These are phyloP conservation scores for Chymomyza fuscimana DNA, from an alignment of 2,888 invertebrate genomes.

Conservation along the genomic window DNA sequence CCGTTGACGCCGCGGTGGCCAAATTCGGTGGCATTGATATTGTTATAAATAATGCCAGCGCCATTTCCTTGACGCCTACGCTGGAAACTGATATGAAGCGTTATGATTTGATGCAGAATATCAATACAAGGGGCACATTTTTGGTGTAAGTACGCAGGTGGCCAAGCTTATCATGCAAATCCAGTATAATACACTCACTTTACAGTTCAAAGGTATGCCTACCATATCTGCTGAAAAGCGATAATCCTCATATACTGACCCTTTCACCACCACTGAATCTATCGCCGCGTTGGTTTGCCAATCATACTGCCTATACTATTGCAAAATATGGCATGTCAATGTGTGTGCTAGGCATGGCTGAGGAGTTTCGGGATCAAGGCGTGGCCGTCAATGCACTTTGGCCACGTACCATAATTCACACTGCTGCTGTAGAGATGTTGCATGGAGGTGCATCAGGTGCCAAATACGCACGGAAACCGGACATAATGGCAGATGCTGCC, in stretches of 20 bases:
- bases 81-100: slow-evolving; percentile 94
- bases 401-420: slow-evolving; percentile 95
- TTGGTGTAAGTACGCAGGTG: slow-evolving; percentile 85
- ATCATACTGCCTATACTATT: slow-evolving; percentile 97
- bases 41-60: slow-evolving; percentile 96
- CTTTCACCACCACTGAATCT: slow-evolving; percentile 95
- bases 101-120: slow-evolving; percentile 96
- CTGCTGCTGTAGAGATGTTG: slow-evolving; percentile 95
- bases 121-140: slow-evolving; percentile 97
- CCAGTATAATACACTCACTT: background rate
- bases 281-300: slow-evolving; percentile 91
- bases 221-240: slow-evolving; percentile 91
- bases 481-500: slow-evolving; percentile 79
- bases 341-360: slow-evolving; percentile 99
- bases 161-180: background rate
- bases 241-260: slow-evolving; percentile 96
- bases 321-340: slow-evolving; percentile 99
- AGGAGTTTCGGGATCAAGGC: slow-evolving; percentile 90
- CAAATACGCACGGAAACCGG: slow-evolving; percentile 72
- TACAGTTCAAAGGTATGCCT: slow-evolving; percentile 93
- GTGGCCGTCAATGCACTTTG: slow-evolving; percentile 97
- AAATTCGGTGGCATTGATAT: slow-evolving; percentile 97
- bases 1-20: slow-evolving; percentile 85
- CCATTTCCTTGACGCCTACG: slow-evolving; percentile 92
- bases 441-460: slow-evolving; percentile 82